Base-by-base conservation (phyloP, 2,113 vertebrate species). In the Halcyon senegalensis region DNA sequence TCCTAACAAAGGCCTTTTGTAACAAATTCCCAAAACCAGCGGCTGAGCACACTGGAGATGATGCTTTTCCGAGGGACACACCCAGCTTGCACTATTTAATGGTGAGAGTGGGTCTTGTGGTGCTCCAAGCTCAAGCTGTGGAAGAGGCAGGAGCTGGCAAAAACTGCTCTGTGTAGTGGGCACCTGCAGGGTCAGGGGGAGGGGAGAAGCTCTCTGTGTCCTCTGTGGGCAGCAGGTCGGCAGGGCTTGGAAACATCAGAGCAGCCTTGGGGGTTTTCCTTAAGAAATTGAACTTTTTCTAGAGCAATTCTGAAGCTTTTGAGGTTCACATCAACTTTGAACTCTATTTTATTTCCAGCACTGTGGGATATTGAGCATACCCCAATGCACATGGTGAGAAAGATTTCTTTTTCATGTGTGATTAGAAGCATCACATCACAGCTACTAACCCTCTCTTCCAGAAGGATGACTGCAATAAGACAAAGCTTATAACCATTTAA, bases 391-490 rank as follows among this genome's bases (percentile, higher is more conserved):
- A 75, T 3, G 13, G n/a, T 35, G 13, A 82, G 46, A 74, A 77
- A 66, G 27, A 87, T 59, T 87, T 91, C 12, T 80, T 80, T 69
- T 91, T 44, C 31, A 4, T 27, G 16, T 83, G 30, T 79, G 20
- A 56, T 58, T 62, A 7, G 31, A 77, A 73, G 48, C 24, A 33
- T 62, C 2, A 1, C 3, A 63, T 5, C 14, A 27, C 24, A 84
- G n/a, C 24, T 62, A 39, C 63, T n/a, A 25, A 17, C 23, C 13
- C 9, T 74, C 18, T 77, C 8, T 66, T 86, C 18, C 69, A 56
- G 75, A 90, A 59, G 48, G 92, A 86, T 43, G 41, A 48, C 24
- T 48, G 10, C 72, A 90, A 33, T 87, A 95, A 86, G 50, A 62
- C 9, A 74, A 89, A 91, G 64, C 18, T 81, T 69, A 58, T 50